Evolutionary conservation across 2,113 vertebrate species (phyloP).

Genomic region (Leptocoma aspasia): DNA sequence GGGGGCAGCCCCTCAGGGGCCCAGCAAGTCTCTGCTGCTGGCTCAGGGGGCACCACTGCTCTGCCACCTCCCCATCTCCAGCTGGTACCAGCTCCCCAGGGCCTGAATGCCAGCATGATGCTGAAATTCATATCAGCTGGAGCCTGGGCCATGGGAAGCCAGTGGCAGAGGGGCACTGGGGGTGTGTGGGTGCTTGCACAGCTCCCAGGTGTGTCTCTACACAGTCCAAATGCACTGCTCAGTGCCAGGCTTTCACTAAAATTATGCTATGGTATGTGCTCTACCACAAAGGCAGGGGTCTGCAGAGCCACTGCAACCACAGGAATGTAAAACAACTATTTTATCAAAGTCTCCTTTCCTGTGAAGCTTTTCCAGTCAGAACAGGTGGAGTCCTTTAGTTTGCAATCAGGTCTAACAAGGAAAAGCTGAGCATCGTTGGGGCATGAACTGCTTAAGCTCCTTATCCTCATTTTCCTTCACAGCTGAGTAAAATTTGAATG

Average conservation of each 20-base stretch:
- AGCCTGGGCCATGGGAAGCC: not conserved
- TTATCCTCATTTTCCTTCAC: not conserved
- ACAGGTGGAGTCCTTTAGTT: not conserved
- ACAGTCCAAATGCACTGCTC: not conserved
- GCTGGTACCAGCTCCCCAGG: not conserved
- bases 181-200: not conserved
- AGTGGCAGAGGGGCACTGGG: accelerated
- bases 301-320: not conserved
- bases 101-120: accelerated
- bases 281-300: not conserved
- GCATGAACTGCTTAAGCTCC: accelerated
- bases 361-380: not conserved
- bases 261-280: accelerated
- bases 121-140: not conserved
- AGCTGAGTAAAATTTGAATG: not conserved
- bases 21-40: not conserved
- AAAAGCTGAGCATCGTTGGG: accelerated
- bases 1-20: accelerated
- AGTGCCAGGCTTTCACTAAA: not conserved
- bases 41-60: not conserved
- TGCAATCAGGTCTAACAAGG: not conserved
- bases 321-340: accelerated
- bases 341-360: not conserved
- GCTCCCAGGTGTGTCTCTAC: not conserved
- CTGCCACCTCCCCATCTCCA: accelerated